Evolutionary conservation across 1,140 invertebrate species (phyloP).

Genomic region (Drosophila lini): DNA sequence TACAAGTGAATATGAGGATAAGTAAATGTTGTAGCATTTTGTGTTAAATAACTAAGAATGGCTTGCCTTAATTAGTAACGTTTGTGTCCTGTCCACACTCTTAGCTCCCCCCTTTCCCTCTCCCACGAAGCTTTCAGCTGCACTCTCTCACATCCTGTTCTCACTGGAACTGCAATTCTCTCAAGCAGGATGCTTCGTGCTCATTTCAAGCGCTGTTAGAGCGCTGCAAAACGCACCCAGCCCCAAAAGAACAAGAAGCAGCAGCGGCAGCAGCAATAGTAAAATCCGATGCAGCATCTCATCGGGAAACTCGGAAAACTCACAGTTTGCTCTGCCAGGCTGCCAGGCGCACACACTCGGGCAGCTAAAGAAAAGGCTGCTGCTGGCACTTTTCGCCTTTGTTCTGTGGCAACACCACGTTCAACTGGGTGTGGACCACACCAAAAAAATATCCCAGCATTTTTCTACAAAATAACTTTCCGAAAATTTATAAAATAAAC

Average conservation of each 20-base stretch:
- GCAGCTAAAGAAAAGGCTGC: slow-evolving; percentile 38
- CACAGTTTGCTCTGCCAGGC: slow-evolving; percentile 49
- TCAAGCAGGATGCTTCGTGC: slow-evolving; percentile 21
- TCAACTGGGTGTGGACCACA: slow-evolving; percentile 42
- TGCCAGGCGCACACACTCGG: slow-evolving; percentile 42
- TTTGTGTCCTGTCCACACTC: slow-evolving; percentile 14
- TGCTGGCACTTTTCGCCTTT: slow-evolving; percentile 22
- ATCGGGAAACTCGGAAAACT: slow-evolving; percentile 25
- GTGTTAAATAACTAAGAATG: slow-evolving; percentile 11
- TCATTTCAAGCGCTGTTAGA: slow-evolving; percentile 34
- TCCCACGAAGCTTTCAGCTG: slow-evolving; percentile 36
- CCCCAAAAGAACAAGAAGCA: slow-evolving; percentile 44
- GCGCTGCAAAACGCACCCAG: slow-evolving; percentile 46
- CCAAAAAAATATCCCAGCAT: slow-evolving; percentile 6
- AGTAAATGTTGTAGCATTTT: slow-evolving; percentile 2
- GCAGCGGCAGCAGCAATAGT: slow-evolving; percentile 36
- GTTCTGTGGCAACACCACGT: slow-evolving; percentile 14
- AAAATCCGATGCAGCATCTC: slow-evolving; percentile 35
- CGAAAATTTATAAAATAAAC: slow-evolving; percentile 16
- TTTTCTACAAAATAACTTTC: slow-evolving; percentile 34
- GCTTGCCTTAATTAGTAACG: slow-evolving; percentile 19
- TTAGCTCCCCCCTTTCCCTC: background rate
- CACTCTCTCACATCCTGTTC: slow-evolving; percentile 26
- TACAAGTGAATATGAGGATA: background rate
- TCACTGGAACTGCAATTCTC: slow-evolving; percentile 31